Conservation (phyloP, 2,113 vertebrate species). For the Dryoscopus gambensis region DNA sequence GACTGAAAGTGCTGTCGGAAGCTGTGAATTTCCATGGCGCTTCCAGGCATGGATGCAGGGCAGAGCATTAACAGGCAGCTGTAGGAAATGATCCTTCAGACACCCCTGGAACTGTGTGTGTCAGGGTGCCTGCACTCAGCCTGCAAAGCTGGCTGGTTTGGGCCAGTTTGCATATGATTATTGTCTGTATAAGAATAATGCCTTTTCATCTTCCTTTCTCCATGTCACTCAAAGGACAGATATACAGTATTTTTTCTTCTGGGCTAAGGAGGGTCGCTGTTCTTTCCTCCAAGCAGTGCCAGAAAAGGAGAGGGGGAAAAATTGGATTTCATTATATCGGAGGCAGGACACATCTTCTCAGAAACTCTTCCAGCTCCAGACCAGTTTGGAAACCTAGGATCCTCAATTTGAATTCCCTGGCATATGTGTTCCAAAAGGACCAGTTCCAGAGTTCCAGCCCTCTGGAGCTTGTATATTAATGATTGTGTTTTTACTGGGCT, state of each 20-base stretch:
- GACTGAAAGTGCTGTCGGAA: not conserved
- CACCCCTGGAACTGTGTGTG: not conserved
- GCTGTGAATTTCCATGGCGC: not conserved
- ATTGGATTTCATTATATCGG: not conserved
- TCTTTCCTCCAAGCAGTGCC: not conserved
- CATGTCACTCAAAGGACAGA: not conserved
- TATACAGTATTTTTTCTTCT: not conserved
- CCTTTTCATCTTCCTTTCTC: not conserved
- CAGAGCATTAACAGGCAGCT: not conserved
- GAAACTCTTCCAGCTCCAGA: not conserved
- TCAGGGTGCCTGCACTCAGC: not conserved
- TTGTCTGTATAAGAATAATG: not conserved
- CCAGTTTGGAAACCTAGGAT: not conserved
- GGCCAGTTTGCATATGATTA: not conserved
- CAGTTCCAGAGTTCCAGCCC: not conserved
- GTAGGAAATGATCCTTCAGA: not conserved
- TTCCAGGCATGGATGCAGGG: not conserved
- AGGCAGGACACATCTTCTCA: not conserved
- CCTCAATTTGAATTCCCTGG: not conserved
- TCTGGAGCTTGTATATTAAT: not conserved
- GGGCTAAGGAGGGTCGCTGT: not conserved
- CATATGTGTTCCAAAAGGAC: not conserved
- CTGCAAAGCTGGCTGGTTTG: not conserved
- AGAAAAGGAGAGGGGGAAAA: not conserved
- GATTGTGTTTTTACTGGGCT: fast-evolving